phyloP scores from a whole-genome alignment of 2,113 vertebrate species.

The Pluvialis apricaria region DNA sequence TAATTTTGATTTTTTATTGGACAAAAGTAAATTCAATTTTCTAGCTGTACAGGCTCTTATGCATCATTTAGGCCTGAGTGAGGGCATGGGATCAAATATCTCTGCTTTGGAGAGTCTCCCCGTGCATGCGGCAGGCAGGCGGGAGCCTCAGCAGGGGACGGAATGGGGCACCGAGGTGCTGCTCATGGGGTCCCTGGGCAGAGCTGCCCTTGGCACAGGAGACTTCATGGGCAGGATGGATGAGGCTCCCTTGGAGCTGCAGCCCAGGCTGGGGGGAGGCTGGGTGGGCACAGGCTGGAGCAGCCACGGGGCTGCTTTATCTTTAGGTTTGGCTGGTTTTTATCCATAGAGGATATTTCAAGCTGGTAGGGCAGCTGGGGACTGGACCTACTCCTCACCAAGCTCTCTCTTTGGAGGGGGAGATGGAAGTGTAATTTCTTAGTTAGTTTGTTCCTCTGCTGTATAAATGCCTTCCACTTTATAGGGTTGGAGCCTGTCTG shows the following conservation, averaged over 20 bases:
- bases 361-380: neutral
- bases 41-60: neutral
- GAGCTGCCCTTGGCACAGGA: neutral
- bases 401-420: neutral
- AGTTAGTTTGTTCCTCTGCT: neutral
- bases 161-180: neutral
- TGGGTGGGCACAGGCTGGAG: neutral
- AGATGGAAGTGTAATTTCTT: neutral
- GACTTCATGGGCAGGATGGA: neutral
- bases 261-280: neutral
- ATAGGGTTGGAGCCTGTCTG: neutral
- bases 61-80: neutral
- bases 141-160: neutral
- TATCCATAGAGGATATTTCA: neutral
- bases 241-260: neutral
- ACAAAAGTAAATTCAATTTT: neutral
- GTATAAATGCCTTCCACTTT: neutral
- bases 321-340: neutral
- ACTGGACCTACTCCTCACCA: neutral
- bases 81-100: neutral
- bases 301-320: rapidly evolving
- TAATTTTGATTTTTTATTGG: neutral
- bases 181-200: too few relatives aligned
- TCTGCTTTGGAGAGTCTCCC: neutral
- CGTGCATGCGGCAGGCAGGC: rapidly evolving